These are phyloP conservation scores for Epistrophe eligans DNA, from an alignment of 2,888 invertebrate species.

Conservation along the genomic window DNA sequence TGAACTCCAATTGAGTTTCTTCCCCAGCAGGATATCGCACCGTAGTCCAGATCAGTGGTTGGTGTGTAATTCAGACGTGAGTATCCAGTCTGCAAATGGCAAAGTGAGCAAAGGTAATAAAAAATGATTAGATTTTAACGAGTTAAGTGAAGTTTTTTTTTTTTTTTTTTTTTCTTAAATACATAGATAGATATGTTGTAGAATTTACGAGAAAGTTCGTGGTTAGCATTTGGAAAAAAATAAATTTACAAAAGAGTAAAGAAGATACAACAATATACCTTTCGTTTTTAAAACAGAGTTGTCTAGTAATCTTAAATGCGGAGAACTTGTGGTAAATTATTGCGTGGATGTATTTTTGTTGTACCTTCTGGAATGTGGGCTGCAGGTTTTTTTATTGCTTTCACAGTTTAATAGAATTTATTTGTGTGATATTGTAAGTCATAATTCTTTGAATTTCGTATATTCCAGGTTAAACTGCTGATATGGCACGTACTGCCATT, in stretches of 20 bases:
- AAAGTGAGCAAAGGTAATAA: constrained; percentile 60
- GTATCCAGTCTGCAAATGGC: constrained; percentile 81
- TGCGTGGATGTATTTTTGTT: neutral
- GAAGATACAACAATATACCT: neutral
- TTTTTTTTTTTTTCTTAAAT: too few species aligned
- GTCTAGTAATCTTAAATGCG: too few species aligned
- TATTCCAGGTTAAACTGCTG: too few species aligned
- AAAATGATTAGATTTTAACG: constrained; percentile 73
- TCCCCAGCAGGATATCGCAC: constrained; percentile 94
- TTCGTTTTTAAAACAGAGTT: neutral
- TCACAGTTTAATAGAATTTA: too few species aligned
- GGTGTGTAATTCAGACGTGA: constrained; percentile 92
- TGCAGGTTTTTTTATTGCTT: too few species aligned
- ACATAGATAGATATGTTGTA: neutral
- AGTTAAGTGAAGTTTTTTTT: constrained; percentile 49
- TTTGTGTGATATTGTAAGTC: too few species aligned
- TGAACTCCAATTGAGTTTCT: constrained; percentile 93
- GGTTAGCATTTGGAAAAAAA: neutral
- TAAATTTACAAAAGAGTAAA: neutral
- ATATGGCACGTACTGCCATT: too few species aligned
- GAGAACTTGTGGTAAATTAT: neutral
- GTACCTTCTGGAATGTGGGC: too few species aligned
- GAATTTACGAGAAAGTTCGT: neutral
- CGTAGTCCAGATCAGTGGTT: constrained; percentile 94
- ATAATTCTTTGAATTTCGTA: too few species aligned